Base-by-base conservation (phyloP, 2,888 invertebrate species). In the Pantelozetes paolii region DNA sequence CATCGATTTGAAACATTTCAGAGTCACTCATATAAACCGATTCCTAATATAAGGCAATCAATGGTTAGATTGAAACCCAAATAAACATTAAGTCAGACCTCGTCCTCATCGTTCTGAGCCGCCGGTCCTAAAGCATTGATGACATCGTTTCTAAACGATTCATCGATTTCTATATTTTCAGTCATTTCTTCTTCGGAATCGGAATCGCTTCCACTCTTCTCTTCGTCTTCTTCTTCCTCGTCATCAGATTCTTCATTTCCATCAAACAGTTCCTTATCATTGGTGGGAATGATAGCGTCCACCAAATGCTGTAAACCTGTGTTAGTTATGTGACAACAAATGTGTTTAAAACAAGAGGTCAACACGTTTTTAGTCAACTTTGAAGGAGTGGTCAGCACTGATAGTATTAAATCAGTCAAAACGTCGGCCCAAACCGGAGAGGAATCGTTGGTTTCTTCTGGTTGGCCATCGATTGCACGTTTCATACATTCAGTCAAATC, bases 1-100 rank as follows among this genome's bases (percentile, higher is more conserved):
- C 76, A 62, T 78, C 78, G 15, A 78, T n/a, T 45, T 77, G 76
- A 64, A 76, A 77, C 78, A 78, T 78, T 71, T 78, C 78, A 13
- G 74, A 69, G 70, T 78, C 78, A 32, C 74, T 74, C 42, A 78
- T 32, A 45, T 75, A 75, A 57, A 74, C 57, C 26, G 72, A 72
- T 3, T 59, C 59, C 72, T 72, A 57, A 59, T 2, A 15, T 6
- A 32, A 62, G 2, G 20, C 59, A 57, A 36, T 20, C 36, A 36
- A 36, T 36, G 9, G 36, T 36, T 36, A 36, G 5, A 36, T 5
- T 9, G 9, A 36, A 36, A 8, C 36, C 36, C 36, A 36, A n/a
- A n/a, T n/a, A n/a, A n/a, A n/a, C n/a, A n/a, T n/a, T n/a, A 45
- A 71, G 42, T 18, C 48, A 62, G 30, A 59, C 71, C 18, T 74